Conservation (phyloP, 2,113 vertebrate species). For the rat (Rattus norvegicus) region DNA sequence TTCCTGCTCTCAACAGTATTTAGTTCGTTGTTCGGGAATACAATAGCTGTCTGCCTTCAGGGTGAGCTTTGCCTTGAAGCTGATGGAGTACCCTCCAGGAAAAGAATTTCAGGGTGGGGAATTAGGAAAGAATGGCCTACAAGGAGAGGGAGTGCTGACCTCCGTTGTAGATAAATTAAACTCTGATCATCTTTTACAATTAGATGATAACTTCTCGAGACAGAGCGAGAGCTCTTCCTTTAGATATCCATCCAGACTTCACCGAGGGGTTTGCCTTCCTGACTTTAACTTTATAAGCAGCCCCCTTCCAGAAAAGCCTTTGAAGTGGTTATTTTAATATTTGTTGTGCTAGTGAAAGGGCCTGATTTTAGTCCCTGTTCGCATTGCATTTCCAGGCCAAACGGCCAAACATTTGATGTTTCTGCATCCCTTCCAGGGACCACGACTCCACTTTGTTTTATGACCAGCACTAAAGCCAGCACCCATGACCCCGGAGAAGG, state of each 20-base stretch:
- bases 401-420: constrained; percentile 32
- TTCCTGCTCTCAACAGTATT: not conserved
- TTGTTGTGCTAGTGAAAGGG: constrained; percentile 13
- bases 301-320: not conserved
- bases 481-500: not conserved
- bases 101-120: not conserved
- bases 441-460: constrained; percentile 38
- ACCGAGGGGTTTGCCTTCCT: not conserved
- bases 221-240: not conserved
- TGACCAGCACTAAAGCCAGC: constrained; percentile 9
- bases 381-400: constrained; percentile 56
- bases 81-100: not conserved
- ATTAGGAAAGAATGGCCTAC: not conserved
- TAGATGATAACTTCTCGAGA: constrained; percentile 6
- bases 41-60: not conserved
- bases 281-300: not conserved
- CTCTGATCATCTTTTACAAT: constrained; percentile 12
- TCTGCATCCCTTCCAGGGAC: not conserved
- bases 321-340: constrained; percentile 41
- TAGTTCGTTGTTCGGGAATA: not conserved
- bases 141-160: not conserved
- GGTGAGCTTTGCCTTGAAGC: constrained; percentile 7
- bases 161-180: not conserved
- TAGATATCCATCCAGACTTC: not conserved
- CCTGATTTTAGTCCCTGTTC: not conserved